Percentiles rank a stretch among this genome's conserved stretches.
phyloP scores from a whole-genome alignment of 2,888 invertebrate species.

The Lepidochitona cinerea region DNA sequence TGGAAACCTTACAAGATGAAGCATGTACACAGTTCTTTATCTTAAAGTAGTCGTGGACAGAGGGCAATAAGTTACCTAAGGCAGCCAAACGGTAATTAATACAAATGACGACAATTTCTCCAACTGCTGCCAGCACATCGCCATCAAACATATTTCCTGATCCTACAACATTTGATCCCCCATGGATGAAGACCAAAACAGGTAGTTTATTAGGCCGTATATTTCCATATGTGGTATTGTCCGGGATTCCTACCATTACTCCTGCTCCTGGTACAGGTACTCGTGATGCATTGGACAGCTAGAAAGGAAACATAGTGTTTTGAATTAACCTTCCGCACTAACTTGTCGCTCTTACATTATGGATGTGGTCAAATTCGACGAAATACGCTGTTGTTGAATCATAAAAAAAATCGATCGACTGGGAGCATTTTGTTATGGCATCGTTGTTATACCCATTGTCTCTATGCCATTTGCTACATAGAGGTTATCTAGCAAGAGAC shows the following conservation, averaged over 20 bases:
- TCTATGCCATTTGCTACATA: too few species aligned
- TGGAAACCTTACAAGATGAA: too few species aligned
- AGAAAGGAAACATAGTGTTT: background rate
- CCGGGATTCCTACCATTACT: background rate
- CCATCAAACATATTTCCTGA: conserved; percentile 3
- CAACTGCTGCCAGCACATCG: background rate
- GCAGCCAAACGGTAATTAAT: conserved; percentile 1
- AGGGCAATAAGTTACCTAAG: conserved; percentile 2
- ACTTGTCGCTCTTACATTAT: too few species aligned
- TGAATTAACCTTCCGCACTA: too few species aligned
- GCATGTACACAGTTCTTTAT: too few species aligned
- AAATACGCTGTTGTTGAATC: too few species aligned
- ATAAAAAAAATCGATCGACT: too few species aligned
- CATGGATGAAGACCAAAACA: conserved; percentile 3
- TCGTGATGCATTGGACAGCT: background rate
- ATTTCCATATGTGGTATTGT: background rate
- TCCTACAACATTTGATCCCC: background rate
- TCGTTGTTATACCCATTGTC: too few species aligned
- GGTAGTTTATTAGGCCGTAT: background rate
- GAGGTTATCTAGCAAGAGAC: too few species aligned
- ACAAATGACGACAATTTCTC: background rate
- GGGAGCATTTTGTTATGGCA: too few species aligned
- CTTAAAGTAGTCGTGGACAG: too few species aligned
- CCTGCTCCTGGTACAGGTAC: background rate
- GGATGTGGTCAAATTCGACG: too few species aligned